Base-by-base conservation (phyloP, 2,113 vertebrate genomes). In the Glaucidium brasilianum region DNA sequence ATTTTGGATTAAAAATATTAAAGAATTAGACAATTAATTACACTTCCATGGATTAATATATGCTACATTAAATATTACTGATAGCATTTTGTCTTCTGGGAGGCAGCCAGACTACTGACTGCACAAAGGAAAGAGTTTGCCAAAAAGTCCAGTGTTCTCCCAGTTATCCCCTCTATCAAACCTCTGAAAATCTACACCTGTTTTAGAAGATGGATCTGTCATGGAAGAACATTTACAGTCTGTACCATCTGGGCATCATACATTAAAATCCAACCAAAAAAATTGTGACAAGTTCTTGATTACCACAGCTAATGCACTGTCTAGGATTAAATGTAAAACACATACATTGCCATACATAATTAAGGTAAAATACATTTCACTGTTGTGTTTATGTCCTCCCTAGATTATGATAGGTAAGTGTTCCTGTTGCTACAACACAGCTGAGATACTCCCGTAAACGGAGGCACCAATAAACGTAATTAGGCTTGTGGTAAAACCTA, bases 1-100 rank as follows among this genome's bases (percentile, higher is more conserved):
- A 97, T 91, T 96, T 80, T 78, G 49, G 60, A 90, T 97, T 91
- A 35, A 93, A 96, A 90, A 80, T 94, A 85, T 79, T 81, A 83
- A 93, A 96, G 47, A 95, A 91, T 91, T 55, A 94, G 62, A 96
- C 86, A 96, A 96, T 79, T 63, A 58, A 72, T 92, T 79, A 93
- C 81, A 97, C 79, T 96, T 97, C 71, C 67, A 95, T 68, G 80
- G 93, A 92, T 90, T 78, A 71, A 89, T 15, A 90, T 91, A 90
- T 26, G 95, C 53, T 92, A 67, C 27, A 91, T 80, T 85, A 91
- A 91, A 83, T 88, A 66, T 82, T 49, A 73, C 59, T 64, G 64
- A 90, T 47, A 81, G 60, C 32, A 67, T 63, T 84, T 95, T 91
- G 55, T 86, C 82, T 77, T 77, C 64, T 59, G 76, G 19, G 55